Conservation (phyloP, 2,888 invertebrate species). For the Tipula confusa region DNA sequence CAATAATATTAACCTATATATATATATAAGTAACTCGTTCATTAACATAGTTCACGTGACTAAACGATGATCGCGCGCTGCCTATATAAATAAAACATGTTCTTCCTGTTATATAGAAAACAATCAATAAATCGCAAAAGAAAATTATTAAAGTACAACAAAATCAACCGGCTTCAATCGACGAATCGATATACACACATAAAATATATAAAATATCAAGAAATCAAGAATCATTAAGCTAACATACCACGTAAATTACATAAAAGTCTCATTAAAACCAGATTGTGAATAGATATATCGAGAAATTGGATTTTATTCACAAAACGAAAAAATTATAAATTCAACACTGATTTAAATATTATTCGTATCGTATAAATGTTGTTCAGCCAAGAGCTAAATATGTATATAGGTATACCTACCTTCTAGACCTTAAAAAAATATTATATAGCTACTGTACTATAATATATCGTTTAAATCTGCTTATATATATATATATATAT, state of each 20-base stretch:
- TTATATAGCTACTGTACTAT: conserved; percentile 4
- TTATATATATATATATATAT: no score
- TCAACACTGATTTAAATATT: conserved; percentile 25
- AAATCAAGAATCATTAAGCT: conserved; percentile 20
- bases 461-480: neutral
- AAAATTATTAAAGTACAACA: neutral
- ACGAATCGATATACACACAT: neutral
- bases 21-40: neutral
- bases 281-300: conserved; percentile 20
- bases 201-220: neutral
- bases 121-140: neutral
- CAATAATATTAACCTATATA: neutral
- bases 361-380: neutral
- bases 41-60: conserved; percentile 3
- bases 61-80: neutral
- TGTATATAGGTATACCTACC: no score
- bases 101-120: neutral
- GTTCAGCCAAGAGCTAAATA: neutral
- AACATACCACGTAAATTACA: conserved; percentile 25
- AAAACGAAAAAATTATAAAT: conserved; percentile 16
- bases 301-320: neutral
- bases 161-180: neutral
- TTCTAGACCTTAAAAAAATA: neutral
- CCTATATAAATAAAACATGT: neutral
- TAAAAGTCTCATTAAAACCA: conserved; percentile 20